These are phyloP conservation scores for Panulirus ornatus DNA, from an alignment of 1,140 invertebrate genomes.

Conservation along the genomic window DNA sequence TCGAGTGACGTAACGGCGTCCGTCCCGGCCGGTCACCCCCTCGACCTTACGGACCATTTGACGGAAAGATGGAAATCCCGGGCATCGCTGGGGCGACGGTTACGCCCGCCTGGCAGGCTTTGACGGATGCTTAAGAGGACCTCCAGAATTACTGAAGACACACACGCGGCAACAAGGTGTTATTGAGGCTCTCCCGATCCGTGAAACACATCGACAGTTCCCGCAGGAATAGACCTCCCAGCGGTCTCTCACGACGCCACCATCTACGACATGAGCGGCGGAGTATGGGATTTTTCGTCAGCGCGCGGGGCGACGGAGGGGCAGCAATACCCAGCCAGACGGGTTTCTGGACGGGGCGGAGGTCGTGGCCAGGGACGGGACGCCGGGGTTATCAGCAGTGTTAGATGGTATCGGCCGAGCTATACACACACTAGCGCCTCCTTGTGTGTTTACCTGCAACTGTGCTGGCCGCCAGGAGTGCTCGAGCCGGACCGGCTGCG, in stretches of 20 bases:
- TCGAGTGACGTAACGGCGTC: not conserved
- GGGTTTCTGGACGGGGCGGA: constrained; percentile 27
- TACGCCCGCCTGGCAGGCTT: constrained; percentile 28
- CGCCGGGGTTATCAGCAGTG: constrained; percentile 56
- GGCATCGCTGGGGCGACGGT: not conserved
- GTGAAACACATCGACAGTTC: not conserved
- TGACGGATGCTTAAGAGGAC: constrained; percentile 34
- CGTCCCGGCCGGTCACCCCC: not conserved
- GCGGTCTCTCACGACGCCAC: too few relatives aligned
- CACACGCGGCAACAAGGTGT: constrained; percentile 58
- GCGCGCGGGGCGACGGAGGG: not conserved
- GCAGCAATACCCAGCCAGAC: not conserved
- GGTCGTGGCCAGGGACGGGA: constrained; percentile 42
- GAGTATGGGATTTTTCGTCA: too few relatives aligned
- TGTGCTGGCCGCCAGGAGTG: constrained; percentile 26
- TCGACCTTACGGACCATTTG: not conserved
- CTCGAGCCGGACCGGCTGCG: not conserved
- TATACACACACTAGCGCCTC: constrained; percentile 64
- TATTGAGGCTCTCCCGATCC: constrained; percentile 3
- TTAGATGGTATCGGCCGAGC: constrained; percentile 54
- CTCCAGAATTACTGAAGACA: constrained; percentile 51
- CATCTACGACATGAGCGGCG: too few relatives aligned
- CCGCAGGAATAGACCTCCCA: too few relatives aligned
- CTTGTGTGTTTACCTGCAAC: constrained; percentile 65
- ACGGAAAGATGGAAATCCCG: not conserved